These are phyloP conservation scores for Exephanes ischioxanthus DNA, from an alignment of 2,888 invertebrate species.

Conservation along the genomic window DNA sequence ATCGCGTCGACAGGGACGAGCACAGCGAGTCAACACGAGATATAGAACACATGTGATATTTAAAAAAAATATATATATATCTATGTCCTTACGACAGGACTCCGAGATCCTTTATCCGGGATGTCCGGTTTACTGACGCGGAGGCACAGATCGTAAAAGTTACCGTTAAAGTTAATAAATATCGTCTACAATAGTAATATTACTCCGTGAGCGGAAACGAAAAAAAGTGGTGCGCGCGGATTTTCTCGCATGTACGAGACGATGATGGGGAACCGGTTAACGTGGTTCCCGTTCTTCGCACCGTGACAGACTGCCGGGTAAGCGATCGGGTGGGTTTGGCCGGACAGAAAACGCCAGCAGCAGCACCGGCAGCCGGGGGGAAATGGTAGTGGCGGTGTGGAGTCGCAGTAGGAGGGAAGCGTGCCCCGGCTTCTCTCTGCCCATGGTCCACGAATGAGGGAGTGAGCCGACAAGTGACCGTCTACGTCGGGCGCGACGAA, in stretches of 20 bases:
- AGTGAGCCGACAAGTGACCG: constrained; percentile 23
- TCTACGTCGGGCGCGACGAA: not conserved
- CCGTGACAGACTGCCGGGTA: constrained; percentile 84
- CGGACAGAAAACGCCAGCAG: constrained; percentile 75
- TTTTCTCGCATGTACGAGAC: constrained; percentile 55
- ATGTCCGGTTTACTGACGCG: constrained; percentile 16
- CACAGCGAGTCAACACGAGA: constrained; percentile 43
- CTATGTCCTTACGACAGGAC: constrained; percentile 8
- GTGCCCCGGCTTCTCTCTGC: constrained; percentile 31
- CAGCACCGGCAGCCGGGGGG: constrained; percentile 64
- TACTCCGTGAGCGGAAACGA: constrained; percentile 35
- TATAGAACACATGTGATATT: constrained; percentile 24
- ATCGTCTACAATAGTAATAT: not conserved
- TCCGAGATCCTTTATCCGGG: not conserved
- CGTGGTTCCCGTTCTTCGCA: constrained; percentile 85
- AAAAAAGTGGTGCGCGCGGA: constrained; percentile 48
- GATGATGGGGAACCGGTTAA: constrained; percentile 81
- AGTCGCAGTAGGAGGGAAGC: constrained; percentile 73
- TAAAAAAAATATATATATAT: not conserved
- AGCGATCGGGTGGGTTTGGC: constrained; percentile 78
- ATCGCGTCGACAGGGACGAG: constrained; percentile 11
- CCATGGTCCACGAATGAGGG: constrained; percentile 59
- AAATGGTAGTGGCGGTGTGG: constrained; percentile 62
- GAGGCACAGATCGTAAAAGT: not conserved
- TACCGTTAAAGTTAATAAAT: constrained; percentile 19